Evolutionary conservation across 1,140 invertebrate species (phyloP), one percentile per base, ranked within the genome.

Genomic region (Brachionus koreanus): DNA sequence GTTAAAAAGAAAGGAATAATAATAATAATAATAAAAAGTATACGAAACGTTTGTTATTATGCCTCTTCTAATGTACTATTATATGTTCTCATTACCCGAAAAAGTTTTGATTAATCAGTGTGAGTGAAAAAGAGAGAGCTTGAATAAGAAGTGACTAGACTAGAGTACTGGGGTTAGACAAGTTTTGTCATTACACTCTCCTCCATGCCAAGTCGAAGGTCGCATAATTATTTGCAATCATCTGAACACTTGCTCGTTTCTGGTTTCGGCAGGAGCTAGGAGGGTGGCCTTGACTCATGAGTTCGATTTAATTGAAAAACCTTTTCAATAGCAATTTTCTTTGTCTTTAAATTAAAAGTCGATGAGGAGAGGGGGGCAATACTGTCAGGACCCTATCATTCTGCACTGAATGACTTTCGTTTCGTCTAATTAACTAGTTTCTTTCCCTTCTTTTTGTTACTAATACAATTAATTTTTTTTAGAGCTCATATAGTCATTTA

Each of bases 181-280:
- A 39, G 37, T n/a, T 13, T 37, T 37, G 65, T 69, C 16, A 65
- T 23, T 69, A 19, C 37, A 37, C 16, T 69, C 49, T 57, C 49
- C 49, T 57, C 49, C 49, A 23, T 23, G 49, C 19, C 49, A 57
- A 57, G 49, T 57, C 49, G 19, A 57, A 57, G 49, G 49, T 57
- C 16, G n/a, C 19, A 57, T 69, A 33, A 69, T 69, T 42, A 69
- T 69, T 69, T 43, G 37, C 65, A 69, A 37, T 35, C 35, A 37
- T 39, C 39, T 39, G 65, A 69, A 39, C 65, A 69, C 65, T 69
- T 33, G 37, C 65, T 69, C 65, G 63, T n/a, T 57, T 19, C 49
- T 57, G 49, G 49, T 5, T 57, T 57, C 7, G 9, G 16, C 5
- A n/a, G 49, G 49, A 57, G 49, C 49, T 4, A 10, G 33, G 63